Conservation (phyloP, 2,113 vertebrate species). For the Neopipo cinnamomea region DNA sequence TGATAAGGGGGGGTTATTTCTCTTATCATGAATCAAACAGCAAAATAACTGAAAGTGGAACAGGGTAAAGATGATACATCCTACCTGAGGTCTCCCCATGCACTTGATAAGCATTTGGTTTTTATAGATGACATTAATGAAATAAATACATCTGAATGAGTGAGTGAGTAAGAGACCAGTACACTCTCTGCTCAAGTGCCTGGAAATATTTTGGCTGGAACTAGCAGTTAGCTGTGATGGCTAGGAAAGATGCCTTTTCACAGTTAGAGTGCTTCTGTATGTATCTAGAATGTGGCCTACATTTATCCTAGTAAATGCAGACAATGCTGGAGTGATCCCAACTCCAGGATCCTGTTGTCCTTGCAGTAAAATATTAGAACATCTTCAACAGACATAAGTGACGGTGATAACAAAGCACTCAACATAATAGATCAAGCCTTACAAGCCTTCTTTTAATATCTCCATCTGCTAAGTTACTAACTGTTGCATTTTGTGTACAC, state of each 20-base stretch:
- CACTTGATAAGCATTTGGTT: neutral
- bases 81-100: neutral
- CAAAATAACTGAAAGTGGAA: constrained; percentile 36
- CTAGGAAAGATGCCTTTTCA: neutral
- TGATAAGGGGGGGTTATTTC: neutral
- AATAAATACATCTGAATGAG: neutral
- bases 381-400: neutral
- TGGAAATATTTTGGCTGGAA: neutral
- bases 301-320: neutral
- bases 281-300: neutral
- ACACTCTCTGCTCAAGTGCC: neutral
- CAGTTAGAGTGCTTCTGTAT: neutral
- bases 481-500: neutral
- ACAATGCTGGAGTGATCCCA: neutral
- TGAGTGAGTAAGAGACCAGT: neutral
- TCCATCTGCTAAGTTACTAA: neutral
- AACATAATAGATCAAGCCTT: neutral
- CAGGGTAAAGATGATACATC: constrained; percentile 12
- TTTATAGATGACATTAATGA: neutral
- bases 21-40: neutral
- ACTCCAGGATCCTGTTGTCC: neutral
- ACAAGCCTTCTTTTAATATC: neutral
- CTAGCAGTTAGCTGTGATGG: neutral
- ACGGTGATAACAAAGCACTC: neutral
- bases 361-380: neutral